Evolutionary conservation across 2,113 vertebrate genomes (phyloP).

Genomic region (Semnornis frantzii): DNA sequence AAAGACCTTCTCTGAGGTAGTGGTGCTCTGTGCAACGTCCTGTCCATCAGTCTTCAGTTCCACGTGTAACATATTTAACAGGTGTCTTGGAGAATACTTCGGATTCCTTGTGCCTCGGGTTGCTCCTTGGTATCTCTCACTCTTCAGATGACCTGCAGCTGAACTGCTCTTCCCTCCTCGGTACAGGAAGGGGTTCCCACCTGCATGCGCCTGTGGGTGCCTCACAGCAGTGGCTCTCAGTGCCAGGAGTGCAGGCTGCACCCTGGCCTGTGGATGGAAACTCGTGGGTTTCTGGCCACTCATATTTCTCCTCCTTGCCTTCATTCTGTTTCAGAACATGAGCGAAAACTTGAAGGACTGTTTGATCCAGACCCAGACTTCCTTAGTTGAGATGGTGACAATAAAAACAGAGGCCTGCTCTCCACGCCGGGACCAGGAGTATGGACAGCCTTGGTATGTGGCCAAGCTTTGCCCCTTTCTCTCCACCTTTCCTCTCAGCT

Average conservation of each 20-base stretch:
- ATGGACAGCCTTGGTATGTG: slow-evolving; percentile 81
- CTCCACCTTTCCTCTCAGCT: not conserved
- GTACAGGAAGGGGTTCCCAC: not conserved
- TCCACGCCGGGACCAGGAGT: slow-evolving; percentile 76
- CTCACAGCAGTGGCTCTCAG: not conserved
- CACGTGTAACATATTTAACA: not conserved
- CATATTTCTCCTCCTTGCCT: not conserved
- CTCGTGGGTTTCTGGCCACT: not conserved
- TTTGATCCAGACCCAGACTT: slow-evolving; percentile 77
- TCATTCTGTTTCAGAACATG: slow-evolving; percentile 79
- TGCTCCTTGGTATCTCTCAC: fast-evolving
- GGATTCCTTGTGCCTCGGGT: not conserved
- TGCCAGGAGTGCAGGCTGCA: fast-evolving
- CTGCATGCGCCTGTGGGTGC: fast-evolving
- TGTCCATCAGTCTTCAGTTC: not conserved
- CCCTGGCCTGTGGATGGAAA: not conserved
- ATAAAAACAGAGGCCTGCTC: slow-evolving; percentile 83
- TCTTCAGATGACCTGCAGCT: not conserved
- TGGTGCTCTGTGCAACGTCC: not conserved
- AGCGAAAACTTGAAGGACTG: slow-evolving; percentile 84
- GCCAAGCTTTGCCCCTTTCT: not conserved
- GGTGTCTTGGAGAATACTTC: not conserved
- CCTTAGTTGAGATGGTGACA: slow-evolving; percentile 80
- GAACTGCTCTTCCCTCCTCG: not conserved
- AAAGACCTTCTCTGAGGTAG: not conserved